Percentiles rank a stretch among this genome's conserved stretches.
phyloP scores from a whole-genome alignment of 2,888 invertebrate genomes.

The Himalopsyche anomala region DNA sequence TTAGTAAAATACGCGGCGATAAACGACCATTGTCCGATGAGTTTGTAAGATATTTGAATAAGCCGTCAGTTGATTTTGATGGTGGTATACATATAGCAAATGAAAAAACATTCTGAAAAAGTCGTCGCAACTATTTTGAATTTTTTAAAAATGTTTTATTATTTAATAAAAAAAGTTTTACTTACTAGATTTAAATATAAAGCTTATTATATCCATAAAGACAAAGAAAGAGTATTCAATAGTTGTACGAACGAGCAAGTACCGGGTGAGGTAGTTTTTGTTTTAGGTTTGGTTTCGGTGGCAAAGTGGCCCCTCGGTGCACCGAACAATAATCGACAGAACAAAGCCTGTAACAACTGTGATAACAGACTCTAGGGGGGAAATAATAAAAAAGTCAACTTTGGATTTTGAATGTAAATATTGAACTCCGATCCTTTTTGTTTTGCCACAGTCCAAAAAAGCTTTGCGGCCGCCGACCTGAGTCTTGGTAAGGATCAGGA shows the following conservation, averaged over 20 bases:
- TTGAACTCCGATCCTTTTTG: slow-evolving; percentile 65
- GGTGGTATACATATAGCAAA: too few relatives aligned
- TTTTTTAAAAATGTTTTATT: too few relatives aligned
- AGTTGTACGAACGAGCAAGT: neutral
- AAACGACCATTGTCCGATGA: too few relatives aligned
- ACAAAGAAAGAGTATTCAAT: neutral
- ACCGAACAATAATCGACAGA: slow-evolving; percentile 64
- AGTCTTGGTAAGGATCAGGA: slow-evolving; percentile 49
- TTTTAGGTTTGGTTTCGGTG: slow-evolving; percentile 54
- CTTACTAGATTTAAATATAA: too few relatives aligned
- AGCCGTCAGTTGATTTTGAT: too few relatives aligned
- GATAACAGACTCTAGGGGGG: slow-evolving; percentile 61
- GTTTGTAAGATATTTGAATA: too few relatives aligned
- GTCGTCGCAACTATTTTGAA: too few relatives aligned
- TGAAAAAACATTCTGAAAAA: too few relatives aligned
- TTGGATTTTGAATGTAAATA: slow-evolving; percentile 65
- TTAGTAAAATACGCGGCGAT: too few relatives aligned
- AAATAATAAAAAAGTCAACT: slow-evolving; percentile 60
- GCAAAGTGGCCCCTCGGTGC: slow-evolving; percentile 52
- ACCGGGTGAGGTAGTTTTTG: slow-evolving; percentile 46
- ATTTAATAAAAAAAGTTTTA: too few relatives aligned
- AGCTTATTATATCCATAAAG: too few relatives aligned
- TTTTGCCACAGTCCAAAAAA: slow-evolving; percentile 53
- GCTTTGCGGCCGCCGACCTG: slow-evolving; percentile 55
- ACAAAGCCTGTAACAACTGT: slow-evolving; percentile 65